phyloP scores from a whole-genome alignment of 2,113 vertebrate species.

The Proterorhinus semilunaris region DNA sequence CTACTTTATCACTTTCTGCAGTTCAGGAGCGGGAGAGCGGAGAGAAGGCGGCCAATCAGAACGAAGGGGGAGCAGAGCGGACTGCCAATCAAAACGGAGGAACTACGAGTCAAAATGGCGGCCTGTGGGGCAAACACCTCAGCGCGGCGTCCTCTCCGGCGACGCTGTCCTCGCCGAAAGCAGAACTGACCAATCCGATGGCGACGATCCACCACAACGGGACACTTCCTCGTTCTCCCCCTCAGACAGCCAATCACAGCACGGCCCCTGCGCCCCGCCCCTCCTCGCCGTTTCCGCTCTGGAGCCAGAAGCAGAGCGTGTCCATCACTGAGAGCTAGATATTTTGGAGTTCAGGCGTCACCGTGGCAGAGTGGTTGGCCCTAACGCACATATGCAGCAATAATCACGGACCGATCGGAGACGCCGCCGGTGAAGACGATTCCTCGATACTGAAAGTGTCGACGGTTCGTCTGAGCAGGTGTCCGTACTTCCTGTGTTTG shows the following conservation, averaged over 20 bases:
- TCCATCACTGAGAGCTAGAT: not conserved
- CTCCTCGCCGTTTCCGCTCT: not conserved
- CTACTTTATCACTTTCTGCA: not conserved
- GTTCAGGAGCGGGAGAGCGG: not conserved
- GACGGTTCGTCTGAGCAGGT: too few species aligned
- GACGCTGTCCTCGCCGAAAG: not conserved
- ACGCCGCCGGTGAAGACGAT: too few species aligned
- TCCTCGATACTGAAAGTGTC: too few species aligned
- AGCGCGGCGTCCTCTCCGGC: not conserved
- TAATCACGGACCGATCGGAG: too few species aligned
- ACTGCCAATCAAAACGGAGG: not conserved
- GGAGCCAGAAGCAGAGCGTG: not conserved
- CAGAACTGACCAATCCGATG: not conserved
- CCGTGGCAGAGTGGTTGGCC: too few species aligned
- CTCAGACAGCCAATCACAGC: constrained; percentile 1
- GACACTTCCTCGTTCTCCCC: not conserved
- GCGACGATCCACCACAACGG: not conserved
- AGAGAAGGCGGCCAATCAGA: not conserved
- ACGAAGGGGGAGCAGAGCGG: too few species aligned
- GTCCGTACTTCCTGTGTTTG: too few species aligned
- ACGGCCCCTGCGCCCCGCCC: constrained; percentile 1
- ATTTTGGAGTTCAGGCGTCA: too few species aligned
- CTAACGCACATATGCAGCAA: too few species aligned
- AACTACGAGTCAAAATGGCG: not conserved
- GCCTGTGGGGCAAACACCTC: too few species aligned